Conservation (phyloP, 2,113 vertebrate genomes). For the Myiagra hebetior region DNA sequence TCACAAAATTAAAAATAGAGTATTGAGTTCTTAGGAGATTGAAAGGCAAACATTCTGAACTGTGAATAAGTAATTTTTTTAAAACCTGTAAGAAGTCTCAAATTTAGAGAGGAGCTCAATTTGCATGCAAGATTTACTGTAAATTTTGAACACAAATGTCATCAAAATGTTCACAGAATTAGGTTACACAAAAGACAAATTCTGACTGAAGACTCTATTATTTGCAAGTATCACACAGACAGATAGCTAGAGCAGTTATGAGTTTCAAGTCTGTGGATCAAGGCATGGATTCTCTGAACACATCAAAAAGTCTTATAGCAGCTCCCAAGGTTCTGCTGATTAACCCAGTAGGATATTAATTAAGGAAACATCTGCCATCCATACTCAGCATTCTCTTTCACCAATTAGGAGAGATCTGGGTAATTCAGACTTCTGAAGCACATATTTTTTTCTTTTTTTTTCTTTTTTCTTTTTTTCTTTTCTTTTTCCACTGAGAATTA, state of each 20-base stretch:
- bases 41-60: conserved; percentile 55
- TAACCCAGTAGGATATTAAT: conserved; percentile 79
- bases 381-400: conserved; percentile 70
- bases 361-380: conserved; percentile 74
- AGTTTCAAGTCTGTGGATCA: conserved; percentile 62
- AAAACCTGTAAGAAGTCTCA: conserved; percentile 41
- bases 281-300: conserved; percentile 64
- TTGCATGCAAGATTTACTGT: conserved; percentile 3
- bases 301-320: conserved; percentile 67
- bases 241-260: conserved; percentile 8
- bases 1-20: conserved; percentile 58
- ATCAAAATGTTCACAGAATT: conserved; percentile 36
- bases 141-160: conserved; percentile 41
- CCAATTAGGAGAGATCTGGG: conserved; percentile 68
- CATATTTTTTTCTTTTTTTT: not conserved
- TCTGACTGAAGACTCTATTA: conserved; percentile 32
- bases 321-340: conserved; percentile 73
- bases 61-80: conserved; percentile 49
- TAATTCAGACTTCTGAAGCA: conserved; percentile 65
- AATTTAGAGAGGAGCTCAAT: conserved; percentile 13
- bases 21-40: conserved; percentile 40
- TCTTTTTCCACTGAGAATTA: not conserved
- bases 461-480: no score
- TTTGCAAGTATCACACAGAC: conserved; percentile 34
- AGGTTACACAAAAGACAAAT: conserved; percentile 42